Evolutionary conservation across 2,113 vertebrate genomes (phyloP).

Genomic region (Stercorarius parasiticus): DNA sequence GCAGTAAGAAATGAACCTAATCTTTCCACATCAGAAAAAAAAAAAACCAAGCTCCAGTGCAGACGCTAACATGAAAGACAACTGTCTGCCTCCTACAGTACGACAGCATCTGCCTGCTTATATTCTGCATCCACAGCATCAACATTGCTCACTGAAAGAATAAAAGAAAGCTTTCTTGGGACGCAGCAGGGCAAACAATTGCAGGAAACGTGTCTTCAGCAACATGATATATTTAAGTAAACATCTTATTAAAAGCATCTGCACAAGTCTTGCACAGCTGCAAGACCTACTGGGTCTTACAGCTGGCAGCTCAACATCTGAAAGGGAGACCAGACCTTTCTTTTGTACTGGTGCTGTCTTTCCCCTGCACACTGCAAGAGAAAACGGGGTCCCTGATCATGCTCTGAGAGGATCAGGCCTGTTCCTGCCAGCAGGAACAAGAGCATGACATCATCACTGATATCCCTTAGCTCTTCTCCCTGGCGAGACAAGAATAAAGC

Average conservation of each 20-base stretch:
- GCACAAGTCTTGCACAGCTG: background rate
- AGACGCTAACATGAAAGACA: background rate
- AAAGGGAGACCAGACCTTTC: background rate
- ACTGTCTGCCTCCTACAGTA: background rate
- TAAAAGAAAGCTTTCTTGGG: background rate
- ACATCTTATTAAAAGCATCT: background rate
- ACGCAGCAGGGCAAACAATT: background rate
- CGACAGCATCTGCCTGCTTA: background rate
- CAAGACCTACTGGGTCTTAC: background rate
- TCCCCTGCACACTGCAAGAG: background rate
- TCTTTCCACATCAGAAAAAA: background rate
- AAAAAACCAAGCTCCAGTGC: background rate
- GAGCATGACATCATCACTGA: background rate
- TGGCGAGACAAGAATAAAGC: background rate
- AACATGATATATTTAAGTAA: background rate
- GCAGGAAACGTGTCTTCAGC: background rate
- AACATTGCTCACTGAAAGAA: background rate
- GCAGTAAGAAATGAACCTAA: background rate
- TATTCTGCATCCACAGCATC: background rate
- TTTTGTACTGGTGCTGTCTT: background rate
- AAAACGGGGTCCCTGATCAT: background rate
- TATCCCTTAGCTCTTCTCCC: background rate
- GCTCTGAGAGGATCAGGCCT: rapidly evolving
- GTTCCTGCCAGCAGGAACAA: background rate
- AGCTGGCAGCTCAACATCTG: background rate